Evolutionary conservation across 2,888 invertebrate genomes (phyloP).

Genomic region (Teinopalpus imperialis): DNA sequence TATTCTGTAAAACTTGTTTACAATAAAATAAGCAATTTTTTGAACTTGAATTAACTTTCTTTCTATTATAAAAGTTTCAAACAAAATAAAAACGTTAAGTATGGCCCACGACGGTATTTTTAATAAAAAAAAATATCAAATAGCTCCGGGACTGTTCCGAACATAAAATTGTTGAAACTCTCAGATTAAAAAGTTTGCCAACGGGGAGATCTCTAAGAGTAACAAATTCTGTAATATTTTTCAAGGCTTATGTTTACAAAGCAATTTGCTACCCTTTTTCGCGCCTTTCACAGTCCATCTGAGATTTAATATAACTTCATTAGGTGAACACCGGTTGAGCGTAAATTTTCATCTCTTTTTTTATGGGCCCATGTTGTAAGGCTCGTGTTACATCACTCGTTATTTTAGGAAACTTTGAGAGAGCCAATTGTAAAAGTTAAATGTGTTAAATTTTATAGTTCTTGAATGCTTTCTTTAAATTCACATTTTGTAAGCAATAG

Average conservation of each 20-base stretch:
- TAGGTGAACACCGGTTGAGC: constrained; percentile 34
- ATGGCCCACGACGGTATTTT: constrained; percentile 17
- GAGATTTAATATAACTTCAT: constrained; percentile 54
- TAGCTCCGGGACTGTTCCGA: constrained; percentile 21
- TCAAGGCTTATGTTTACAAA: constrained; percentile 43
- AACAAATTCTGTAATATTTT: constrained; percentile 34
- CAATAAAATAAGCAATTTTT: constrained; percentile 7
- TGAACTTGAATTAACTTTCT: constrained; percentile 1
- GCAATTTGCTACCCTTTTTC: constrained; percentile 51
- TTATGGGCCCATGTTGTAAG: neutral
- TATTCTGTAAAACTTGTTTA: too few species aligned
- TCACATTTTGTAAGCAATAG: too few species aligned
- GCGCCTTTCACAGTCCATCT: constrained; percentile 41
- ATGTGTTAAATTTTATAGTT: too few species aligned
- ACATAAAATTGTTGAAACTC: constrained; percentile 25
- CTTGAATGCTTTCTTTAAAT: too few species aligned
- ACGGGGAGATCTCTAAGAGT: constrained; percentile 19
- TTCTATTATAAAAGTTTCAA: constrained; percentile 18
- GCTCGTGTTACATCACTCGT: neutral
- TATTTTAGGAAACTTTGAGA: too few species aligned
- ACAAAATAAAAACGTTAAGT: constrained; percentile 15
- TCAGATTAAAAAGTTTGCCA: constrained; percentile 26
- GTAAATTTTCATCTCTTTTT: constrained; percentile 29
- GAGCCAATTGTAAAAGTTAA: too few species aligned
- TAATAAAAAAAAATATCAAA: constrained; percentile 25